These are phyloP conservation scores for Genyomyrus donnyi DNA, from an alignment of 2,113 vertebrate species.

Conservation along the genomic window DNA sequence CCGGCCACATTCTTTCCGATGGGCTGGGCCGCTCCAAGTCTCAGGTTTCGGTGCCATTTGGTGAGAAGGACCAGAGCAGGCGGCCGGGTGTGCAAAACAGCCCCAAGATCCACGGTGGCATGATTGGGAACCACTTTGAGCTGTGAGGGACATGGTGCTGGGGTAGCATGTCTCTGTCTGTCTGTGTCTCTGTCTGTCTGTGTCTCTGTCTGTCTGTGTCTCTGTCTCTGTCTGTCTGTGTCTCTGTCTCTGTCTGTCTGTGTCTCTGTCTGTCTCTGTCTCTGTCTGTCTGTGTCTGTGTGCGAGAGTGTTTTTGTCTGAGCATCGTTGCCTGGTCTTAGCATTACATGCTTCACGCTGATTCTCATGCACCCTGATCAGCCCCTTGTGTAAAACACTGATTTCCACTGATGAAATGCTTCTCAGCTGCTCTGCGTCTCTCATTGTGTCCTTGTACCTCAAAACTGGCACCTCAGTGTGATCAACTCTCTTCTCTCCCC, in stretches of 20 bases:
- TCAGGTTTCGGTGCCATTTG: constrained; percentile 1
- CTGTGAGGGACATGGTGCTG: background rate
- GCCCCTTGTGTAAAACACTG: background rate
- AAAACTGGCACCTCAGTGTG: background rate
- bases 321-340: background rate
- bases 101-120: background rate
- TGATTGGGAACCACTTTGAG: background rate
- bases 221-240: background rate
- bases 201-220: background rate
- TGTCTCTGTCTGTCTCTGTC: background rate
- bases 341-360: background rate
- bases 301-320: background rate
- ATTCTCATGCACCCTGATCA: background rate
- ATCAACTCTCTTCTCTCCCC: background rate
- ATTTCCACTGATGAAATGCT: background rate
- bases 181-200: too few relatives aligned
- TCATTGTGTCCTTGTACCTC: background rate
- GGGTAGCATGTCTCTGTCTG: background rate
- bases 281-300: background rate
- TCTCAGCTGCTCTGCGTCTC: background rate
- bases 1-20: constrained; percentile 8
- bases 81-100: background rate
- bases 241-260: too few relatives aligned
- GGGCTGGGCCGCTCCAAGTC: background rate
- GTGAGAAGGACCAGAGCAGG: background rate